Evolutionary conservation across 2,113 vertebrate genomes (phyloP).

Genomic region (Anarrhichthys ocellatus): DNA sequence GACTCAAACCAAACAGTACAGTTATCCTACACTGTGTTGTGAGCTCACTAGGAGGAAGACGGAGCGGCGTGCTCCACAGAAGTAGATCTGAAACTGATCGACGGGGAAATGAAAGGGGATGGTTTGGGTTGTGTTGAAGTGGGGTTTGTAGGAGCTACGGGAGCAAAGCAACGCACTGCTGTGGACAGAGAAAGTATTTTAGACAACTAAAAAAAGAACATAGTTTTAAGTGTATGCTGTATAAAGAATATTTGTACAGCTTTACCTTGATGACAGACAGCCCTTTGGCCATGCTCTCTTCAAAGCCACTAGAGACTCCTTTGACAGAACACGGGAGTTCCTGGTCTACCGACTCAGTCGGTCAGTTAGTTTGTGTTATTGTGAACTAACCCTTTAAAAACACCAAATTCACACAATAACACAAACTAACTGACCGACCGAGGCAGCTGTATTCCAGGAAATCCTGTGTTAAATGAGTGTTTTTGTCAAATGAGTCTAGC

Average conservation of each 20-base stretch:
- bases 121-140: not conserved
- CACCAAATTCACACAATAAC: not conserved
- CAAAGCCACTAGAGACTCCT: too few species aligned
- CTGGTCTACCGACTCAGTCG: too few species aligned
- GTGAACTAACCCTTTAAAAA: not conserved
- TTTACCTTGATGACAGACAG: not conserved
- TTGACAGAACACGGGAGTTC: not conserved
- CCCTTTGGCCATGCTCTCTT: too few species aligned
- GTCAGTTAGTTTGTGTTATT: not conserved
- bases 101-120: not conserved
- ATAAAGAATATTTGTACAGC: not conserved
- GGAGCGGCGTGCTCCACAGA: not conserved
- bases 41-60: not conserved
- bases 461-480: too few species aligned
- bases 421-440: not conserved
- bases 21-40: not conserved
- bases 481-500: too few species aligned
- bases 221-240: not conserved
- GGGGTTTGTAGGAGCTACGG: not conserved
- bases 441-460: not conserved
- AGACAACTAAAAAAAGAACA: too few species aligned
- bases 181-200: too few species aligned
- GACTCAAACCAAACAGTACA: too few species aligned
- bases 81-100: not conserved
- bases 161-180: not conserved